phyloP scores from a whole-genome alignment of 2,888 invertebrate genomes.

The Sinopyrophorus schimmeli region DNA sequence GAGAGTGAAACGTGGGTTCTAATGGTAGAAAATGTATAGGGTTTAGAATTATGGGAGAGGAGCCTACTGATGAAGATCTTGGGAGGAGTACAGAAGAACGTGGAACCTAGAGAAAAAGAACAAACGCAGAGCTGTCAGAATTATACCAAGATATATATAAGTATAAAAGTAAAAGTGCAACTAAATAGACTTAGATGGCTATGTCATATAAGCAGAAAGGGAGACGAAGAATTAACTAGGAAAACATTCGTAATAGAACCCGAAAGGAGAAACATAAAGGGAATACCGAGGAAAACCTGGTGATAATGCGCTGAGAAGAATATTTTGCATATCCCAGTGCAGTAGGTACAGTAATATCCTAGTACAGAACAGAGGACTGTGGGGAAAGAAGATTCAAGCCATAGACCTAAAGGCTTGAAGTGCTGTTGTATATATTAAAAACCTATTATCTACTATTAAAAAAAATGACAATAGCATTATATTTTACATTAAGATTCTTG shows the following conservation, averaged over 20 bases:
- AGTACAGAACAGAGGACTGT: background rate
- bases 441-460: too few species aligned
- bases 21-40: background rate
- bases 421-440: too few species aligned
- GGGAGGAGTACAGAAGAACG: background rate
- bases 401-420: too few species aligned
- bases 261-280: background rate
- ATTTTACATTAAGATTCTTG: too few species aligned
- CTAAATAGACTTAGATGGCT: background rate
- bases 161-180: background rate
- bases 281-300: background rate
- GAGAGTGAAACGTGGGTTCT: background rate
- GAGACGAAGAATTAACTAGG: background rate
- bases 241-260: too few species aligned
- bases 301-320: background rate
- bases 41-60: conserved; percentile 1
- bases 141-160: too few species aligned
- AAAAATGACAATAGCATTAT: too few species aligned
- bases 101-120: conserved; percentile 2
- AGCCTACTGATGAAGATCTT: conserved; percentile 1
- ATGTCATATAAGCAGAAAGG: background rate
- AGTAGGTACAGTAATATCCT: background rate
- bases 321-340: too few species aligned
- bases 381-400: conserved; percentile 1
- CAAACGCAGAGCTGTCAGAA: background rate